phyloP scores from a whole-genome alignment of 2,113 vertebrate species.

The Pionites leucogaster region DNA sequence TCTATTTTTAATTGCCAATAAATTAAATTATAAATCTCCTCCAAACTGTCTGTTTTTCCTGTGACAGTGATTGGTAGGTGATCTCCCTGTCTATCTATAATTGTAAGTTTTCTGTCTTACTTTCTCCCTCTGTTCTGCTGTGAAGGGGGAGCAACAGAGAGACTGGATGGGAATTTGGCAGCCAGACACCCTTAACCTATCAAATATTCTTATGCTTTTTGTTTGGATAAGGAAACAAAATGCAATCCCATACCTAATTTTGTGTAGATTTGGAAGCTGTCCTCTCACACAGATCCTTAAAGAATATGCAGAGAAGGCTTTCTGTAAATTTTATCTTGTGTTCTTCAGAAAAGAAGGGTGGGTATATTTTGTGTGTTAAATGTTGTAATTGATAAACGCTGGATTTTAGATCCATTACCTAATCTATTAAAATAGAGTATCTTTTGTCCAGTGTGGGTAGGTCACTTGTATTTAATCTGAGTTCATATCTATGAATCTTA shows the following conservation, averaged over 20 bases:
- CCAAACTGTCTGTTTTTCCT: background rate
- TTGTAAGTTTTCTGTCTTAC: background rate
- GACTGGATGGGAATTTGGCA: background rate
- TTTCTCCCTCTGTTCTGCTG: background rate
- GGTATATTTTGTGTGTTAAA: background rate
- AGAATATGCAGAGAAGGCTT: background rate
- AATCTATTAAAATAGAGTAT: background rate
- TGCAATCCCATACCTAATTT: background rate
- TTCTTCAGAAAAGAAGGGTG: background rate
- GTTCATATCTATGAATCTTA: background rate
- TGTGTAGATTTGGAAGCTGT: background rate
- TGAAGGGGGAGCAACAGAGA: background rate
- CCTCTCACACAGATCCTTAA: background rate
- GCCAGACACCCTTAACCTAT: background rate
- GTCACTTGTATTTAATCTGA: background rate
- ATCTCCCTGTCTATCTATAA: background rate
- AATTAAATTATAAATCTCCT: background rate
- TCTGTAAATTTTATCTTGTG: background rate
- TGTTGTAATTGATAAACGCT: background rate
- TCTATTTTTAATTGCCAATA: background rate
- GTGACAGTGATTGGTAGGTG: background rate
- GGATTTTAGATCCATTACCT: background rate
- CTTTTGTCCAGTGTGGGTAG: background rate
- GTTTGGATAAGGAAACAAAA: background rate
- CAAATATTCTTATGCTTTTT: background rate